phyloP scores from a whole-genome alignment of 2,113 vertebrate species.

The Ophthalmolycus amberensis region DNA sequence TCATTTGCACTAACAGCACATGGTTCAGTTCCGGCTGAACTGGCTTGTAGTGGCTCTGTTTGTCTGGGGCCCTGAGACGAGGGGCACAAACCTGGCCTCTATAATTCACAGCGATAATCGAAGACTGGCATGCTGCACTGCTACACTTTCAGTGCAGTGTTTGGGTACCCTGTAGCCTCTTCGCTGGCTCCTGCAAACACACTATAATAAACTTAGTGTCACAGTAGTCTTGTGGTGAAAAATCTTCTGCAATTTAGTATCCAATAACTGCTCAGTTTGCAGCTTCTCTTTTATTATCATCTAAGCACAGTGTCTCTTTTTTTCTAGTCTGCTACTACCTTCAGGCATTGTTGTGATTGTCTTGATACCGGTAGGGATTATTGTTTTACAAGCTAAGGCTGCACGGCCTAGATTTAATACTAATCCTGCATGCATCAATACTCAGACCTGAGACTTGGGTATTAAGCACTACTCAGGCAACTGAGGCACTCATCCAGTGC shows the following conservation, averaged over 20 bases:
- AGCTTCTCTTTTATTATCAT: constrained; percentile 39
- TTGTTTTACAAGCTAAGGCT: constrained; percentile 71
- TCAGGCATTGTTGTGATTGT: constrained; percentile 56
- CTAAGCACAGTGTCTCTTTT: constrained; percentile 36
- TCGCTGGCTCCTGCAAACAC: constrained; percentile 40
- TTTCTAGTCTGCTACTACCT: constrained; percentile 48
- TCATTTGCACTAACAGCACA: constrained; percentile 70
- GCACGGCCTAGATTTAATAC: constrained; percentile 59
- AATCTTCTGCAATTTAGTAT: constrained; percentile 43
- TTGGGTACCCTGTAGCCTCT: constrained; percentile 30
- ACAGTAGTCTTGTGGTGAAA: constrained; percentile 57
- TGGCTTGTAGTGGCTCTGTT: constrained; percentile 61
- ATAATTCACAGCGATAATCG: constrained; percentile 69
- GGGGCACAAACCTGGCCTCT: constrained; percentile 49
- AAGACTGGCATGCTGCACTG: constrained; percentile 70
- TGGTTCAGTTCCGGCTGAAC: constrained; percentile 69
- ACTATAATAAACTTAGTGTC: constrained; percentile 59
- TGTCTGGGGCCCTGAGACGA: constrained; percentile 52
- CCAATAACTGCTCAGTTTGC: constrained; percentile 46
- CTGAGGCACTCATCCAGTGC: constrained; percentile 21
- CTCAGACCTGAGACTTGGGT: constrained; percentile 52
- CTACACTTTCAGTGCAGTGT: constrained; percentile 48
- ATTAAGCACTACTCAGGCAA: constrained; percentile 51
- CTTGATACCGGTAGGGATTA: constrained; percentile 56
- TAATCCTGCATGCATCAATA: constrained; percentile 60